phyloP scores from a whole-genome alignment of 2,797 vertebrate genomes.

The Muscicapa comitata region DNA sequence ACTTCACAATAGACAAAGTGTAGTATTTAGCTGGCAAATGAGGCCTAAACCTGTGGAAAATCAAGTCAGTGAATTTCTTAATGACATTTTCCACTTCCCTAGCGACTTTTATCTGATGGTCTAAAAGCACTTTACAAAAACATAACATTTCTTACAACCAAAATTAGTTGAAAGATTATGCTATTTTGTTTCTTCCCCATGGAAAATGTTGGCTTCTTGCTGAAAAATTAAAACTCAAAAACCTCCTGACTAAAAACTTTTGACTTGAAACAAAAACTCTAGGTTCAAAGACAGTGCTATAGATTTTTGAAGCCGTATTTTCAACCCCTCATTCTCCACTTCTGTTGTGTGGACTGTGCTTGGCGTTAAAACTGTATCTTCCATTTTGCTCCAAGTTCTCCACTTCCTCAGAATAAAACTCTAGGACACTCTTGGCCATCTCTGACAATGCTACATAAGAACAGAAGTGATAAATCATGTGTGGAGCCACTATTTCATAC shows the following conservation, averaged over 20 bases:
- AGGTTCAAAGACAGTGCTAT: not conserved
- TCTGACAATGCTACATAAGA: not conserved
- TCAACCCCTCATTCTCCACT: not conserved
- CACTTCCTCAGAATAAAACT: not conserved
- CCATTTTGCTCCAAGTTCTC: not conserved
- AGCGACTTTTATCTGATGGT: slow-evolving; percentile 45
- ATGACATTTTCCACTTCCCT: slow-evolving; percentile 50
- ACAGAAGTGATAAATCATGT: not conserved
- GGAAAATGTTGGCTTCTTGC: not conserved
- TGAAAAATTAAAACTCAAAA: slow-evolving; percentile 9
- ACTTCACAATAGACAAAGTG: slow-evolving; percentile 17
- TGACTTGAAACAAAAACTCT: not conserved
- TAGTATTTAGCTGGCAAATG: slow-evolving; percentile 48
- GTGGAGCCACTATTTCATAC: not conserved
- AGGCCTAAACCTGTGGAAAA: slow-evolving; percentile 56
- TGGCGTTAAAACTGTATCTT: not conserved
- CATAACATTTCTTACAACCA: slow-evolving; percentile 13
- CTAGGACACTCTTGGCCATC: not conserved
- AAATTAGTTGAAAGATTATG: slow-evolving; percentile 17
- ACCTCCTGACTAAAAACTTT: not conserved
- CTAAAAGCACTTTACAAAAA: slow-evolving; percentile 50
- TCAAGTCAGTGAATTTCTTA: slow-evolving; percentile 57
- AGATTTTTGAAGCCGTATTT: not conserved
- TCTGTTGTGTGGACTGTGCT: not conserved
- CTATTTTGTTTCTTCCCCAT: slow-evolving; percentile 12